Evolutionary conservation across 2,113 vertebrate genomes (phyloP), one percentile per base, ranked within the genome.

Genomic region (Poeciliopsis prolifica): DNA sequence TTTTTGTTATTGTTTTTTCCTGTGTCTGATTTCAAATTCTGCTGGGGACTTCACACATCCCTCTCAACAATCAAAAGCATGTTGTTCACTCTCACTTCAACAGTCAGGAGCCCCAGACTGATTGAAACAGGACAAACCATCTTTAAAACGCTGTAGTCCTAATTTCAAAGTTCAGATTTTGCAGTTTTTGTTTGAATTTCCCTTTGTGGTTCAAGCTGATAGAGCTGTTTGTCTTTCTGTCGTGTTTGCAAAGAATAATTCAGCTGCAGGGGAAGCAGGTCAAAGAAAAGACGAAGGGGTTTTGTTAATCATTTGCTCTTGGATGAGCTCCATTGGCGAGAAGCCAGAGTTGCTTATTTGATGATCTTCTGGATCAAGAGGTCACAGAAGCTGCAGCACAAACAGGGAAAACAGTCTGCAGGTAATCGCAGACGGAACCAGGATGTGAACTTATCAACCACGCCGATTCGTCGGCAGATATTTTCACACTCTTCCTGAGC

Each of bases 401-500:
- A 33, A 63, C 70, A 61, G 54, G 35, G 75, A 62, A 70, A 72
- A 19, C 40, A 35, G 33, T 28, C 79, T 28, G 4, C 83, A 33
- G 71, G 67, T 60, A 33, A 71, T 64, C n/a, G 1, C 81, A 72
- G 77, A 63, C 5, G 2, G 31, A 40, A 60, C 58, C 1, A 40
- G 76, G 75, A 79, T 60, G 77, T 71, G 30, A 68, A 72, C 70
- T 70, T 63, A 81, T 83, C 62, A 15, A 70, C 78, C 65, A 13
- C 69, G 31, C 72, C 37, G 0, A 76, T 31, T 24, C 5, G 2
- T 65, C 54, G 33, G n/a, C 9, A 28, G 68, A 31, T 78, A 68
- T 84, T 82, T 87, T 86, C 85, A 75, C 86, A 72, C 77, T 0
- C 17, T 70, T 70, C 63, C 7, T 58, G 14, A 61, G 4, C 12